phyloP scores from a whole-genome alignment of 2,797 vertebrate species.

The Helarctos malayanus region DNA sequence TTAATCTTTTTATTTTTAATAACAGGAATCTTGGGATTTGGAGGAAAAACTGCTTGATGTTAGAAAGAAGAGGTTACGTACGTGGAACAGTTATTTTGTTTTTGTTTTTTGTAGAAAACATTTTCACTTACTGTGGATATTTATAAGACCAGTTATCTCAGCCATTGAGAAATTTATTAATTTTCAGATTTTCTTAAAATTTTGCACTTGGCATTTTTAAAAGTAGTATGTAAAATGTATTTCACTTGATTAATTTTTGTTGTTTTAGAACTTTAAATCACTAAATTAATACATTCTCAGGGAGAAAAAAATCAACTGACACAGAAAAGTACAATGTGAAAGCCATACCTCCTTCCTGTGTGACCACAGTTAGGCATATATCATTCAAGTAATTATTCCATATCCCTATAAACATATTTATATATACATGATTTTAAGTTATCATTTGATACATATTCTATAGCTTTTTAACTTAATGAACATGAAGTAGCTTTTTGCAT shows the following conservation, averaged over 20 bases:
- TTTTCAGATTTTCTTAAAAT: conserved; percentile 57
- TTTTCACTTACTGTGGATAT: neutral
- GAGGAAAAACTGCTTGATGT: conserved; percentile 85
- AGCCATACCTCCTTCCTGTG: neutral
- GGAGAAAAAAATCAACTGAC: neutral
- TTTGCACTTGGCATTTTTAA: neutral
- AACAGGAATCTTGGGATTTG: conserved; percentile 85
- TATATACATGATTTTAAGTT: conserved; percentile 14
- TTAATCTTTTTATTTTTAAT: conserved; percentile 72
- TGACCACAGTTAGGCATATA: neutral
- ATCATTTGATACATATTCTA: neutral
- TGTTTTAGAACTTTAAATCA: conserved; percentile 56
- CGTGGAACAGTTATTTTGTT: conserved; percentile 55
- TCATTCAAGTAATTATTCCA: neutral
- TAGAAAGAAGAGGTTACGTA: conserved; percentile 87
- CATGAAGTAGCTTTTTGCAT: conserved; percentile 23
- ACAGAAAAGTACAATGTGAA: neutral
- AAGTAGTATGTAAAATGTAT: neutral
- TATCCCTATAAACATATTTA: neutral
- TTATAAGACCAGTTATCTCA: neutral
- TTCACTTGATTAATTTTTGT: conserved; percentile 35
- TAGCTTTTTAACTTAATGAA: conserved; percentile 34
- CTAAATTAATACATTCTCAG: neutral
- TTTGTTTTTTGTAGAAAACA: neutral
- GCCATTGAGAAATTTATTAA: neutral